Percentiles rank a stretch among this genome's conserved stretches.
phyloP scores from a whole-genome alignment of 2,797 vertebrate species.

The Coccyzus lansbergi region DNA sequence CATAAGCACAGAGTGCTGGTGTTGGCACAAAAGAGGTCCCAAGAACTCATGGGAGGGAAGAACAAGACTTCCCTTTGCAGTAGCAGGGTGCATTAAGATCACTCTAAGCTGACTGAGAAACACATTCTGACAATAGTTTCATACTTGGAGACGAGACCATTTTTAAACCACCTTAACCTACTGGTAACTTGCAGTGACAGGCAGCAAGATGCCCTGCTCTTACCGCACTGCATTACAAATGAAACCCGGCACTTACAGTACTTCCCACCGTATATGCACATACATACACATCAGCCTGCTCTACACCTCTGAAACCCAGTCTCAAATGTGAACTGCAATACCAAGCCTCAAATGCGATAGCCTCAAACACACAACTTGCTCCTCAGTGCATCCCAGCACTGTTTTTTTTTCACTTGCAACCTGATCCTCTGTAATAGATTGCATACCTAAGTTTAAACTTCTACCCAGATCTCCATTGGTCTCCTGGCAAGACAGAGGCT shows the following conservation, averaged over 20 bases:
- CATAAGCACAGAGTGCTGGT: neutral
- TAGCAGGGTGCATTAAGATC: conserved; percentile 11
- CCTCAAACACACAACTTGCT: neutral
- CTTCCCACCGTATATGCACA: neutral
- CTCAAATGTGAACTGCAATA: neutral
- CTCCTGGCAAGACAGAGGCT: neutral
- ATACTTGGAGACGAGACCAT: neutral
- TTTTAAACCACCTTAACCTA: neutral
- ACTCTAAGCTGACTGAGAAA: conserved; percentile 12
- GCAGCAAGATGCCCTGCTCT: neutral
- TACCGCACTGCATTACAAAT: neutral
- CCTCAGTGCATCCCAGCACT: neutral
- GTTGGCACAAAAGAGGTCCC: conserved; percentile 16
- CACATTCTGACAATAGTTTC: neutral
- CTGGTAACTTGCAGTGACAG: neutral
- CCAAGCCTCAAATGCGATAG: neutral
- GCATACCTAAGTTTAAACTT: neutral
- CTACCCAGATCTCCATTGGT: neutral
- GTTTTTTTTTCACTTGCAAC: neutral
- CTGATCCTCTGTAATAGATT: neutral
- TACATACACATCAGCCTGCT: neutral
- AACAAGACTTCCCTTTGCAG: neutral
- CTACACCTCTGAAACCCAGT: neutral
- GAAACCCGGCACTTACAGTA: neutral
- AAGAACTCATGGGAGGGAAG: neutral